These are phyloP conservation scores for Brachypteracias leptosomus DNA, from an alignment of 2,113 vertebrate species.

Conservation along the genomic window DNA sequence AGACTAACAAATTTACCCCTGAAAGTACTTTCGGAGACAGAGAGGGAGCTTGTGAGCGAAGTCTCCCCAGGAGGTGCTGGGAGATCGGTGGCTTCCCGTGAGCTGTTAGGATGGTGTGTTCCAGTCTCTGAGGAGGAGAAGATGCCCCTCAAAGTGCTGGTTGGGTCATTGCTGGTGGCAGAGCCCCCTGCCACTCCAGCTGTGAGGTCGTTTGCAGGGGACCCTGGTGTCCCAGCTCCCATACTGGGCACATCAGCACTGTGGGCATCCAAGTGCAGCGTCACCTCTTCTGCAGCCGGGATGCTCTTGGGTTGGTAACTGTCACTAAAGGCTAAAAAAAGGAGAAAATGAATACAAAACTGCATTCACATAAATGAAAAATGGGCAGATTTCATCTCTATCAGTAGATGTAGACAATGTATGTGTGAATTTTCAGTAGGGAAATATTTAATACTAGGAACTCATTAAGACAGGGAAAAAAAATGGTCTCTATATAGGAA, in stretches of 20 bases:
- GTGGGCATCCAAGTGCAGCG: fast-evolving
- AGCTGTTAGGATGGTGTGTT: not conserved
- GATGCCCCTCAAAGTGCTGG: not conserved
- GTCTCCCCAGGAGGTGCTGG: fast-evolving
- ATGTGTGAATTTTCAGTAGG: not conserved
- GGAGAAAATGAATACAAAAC: not conserved
- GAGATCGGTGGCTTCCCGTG: fast-evolving
- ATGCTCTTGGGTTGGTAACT: not conserved
- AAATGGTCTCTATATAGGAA: not conserved
- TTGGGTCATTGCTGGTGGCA: not conserved
- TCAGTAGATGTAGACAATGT: not conserved
- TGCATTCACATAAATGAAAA: not conserved
- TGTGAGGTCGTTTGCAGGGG: not conserved
- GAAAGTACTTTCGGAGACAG: not conserved
- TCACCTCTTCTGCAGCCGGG: not conserved
- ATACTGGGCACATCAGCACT: fast-evolving
- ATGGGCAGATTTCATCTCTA: not conserved
- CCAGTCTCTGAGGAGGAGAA: not conserved
- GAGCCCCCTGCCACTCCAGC: not conserved
- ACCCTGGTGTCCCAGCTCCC: fast-evolving
- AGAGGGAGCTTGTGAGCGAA: not conserved
- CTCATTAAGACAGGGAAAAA: not conserved
- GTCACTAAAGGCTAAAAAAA: not conserved
- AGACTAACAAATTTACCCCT: not conserved
- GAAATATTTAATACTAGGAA: constrained; percentile 9